A percentile compares a stretch with the other conserved stretches of the same genome.
phyloP scores from a whole-genome alignment of 2,113 vertebrate species.

The sheep (Ovis aries) region DNA sequence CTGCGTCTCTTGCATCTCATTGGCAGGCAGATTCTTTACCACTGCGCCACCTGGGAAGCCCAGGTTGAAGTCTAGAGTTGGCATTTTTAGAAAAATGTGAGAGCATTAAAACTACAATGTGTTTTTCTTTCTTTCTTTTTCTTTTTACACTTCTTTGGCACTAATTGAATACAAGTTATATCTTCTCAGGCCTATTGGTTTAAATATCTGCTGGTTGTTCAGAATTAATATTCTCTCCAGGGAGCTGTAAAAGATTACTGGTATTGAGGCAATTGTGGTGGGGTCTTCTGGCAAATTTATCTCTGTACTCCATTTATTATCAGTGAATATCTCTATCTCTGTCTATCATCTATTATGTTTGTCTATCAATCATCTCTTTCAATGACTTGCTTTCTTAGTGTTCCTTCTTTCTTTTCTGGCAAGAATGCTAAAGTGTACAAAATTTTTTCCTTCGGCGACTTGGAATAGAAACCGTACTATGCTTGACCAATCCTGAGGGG shows the following conservation, averaged over 20 bases:
- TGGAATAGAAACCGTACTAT: background rate
- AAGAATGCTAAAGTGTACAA: background rate
- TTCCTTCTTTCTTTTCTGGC: background rate
- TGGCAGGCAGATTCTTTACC: background rate
- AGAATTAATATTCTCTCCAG: background rate
- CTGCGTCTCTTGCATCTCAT: background rate
- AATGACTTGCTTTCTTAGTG: background rate
- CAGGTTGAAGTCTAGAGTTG: background rate
- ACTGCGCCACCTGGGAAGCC: background rate
- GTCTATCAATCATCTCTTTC: background rate
- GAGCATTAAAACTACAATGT: background rate
- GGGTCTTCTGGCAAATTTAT: background rate
- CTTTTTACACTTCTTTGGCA: background rate
- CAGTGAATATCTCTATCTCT: background rate
- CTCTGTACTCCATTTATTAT: background rate
- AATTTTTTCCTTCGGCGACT: background rate
- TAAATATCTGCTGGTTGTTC: background rate
- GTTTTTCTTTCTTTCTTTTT: background rate
- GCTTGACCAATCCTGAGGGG: background rate
- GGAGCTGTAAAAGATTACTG: background rate
- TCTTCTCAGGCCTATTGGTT: background rate
- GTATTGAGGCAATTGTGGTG: background rate
- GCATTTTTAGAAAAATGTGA: background rate
- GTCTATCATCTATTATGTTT: background rate
- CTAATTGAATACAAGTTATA: background rate